Evolutionary conservation across 2,888 invertebrate genomes (phyloP).

Genomic region (Mamestra brassicae): DNA sequence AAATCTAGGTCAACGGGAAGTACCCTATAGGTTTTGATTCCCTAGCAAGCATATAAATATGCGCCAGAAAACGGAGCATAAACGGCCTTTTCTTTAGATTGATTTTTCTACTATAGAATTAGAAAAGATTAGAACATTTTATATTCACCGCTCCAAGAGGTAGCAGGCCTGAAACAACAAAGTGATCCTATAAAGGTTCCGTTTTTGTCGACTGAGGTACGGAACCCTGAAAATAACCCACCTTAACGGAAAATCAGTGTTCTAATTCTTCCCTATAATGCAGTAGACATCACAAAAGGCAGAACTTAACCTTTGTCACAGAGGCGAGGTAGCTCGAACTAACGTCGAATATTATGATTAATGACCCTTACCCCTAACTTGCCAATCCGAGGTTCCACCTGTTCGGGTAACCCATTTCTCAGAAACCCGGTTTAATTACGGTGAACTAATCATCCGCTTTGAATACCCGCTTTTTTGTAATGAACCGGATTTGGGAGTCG

Average conservation of each 20-base stretch:
- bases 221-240: neutral
- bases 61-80: too few species aligned
- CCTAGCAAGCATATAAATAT: too few species aligned
- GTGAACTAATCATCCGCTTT: constrained; percentile 55
- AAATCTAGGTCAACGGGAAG: too few species aligned
- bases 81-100: too few species aligned
- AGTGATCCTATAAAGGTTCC: too few species aligned
- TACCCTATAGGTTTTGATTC: too few species aligned
- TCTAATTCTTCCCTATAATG: neutral
- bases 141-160: too few species aligned
- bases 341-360: constrained; percentile 63
- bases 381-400: constrained; percentile 52
- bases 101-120: too few species aligned
- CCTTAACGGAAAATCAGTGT: neutral
- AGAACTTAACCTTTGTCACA: constrained; percentile 17
- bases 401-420: constrained; percentile 62
- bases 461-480: constrained; percentile 50
- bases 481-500: constrained; percentile 27
- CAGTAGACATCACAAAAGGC: constrained; percentile 29
- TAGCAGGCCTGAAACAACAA: too few species aligned
- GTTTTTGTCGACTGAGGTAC: too few species aligned
- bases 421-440: constrained; percentile 55
- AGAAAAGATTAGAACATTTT: too few species aligned
- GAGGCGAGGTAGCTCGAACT: constrained; percentile 31
- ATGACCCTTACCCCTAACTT: constrained; percentile 42